Evolutionary conservation across 2,888 invertebrate genomes (phyloP).

Genomic region (Trachelus troglodyta): DNA sequence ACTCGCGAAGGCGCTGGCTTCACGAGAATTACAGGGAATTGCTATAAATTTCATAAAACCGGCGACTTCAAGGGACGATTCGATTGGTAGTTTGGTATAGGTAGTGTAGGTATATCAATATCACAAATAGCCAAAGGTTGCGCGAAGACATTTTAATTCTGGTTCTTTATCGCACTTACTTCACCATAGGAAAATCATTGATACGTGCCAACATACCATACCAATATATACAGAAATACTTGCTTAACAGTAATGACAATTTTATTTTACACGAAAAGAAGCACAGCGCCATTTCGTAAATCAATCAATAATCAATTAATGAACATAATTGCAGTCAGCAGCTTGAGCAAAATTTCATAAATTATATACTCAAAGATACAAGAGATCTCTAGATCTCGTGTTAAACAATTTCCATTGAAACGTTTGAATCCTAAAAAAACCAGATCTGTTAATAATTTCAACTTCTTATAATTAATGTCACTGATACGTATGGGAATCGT

Average conservation of each 20-base stretch:
- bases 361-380: neutral
- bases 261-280: no score
- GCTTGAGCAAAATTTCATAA: no score
- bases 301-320: no score
- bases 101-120: neutral
- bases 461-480: no score
- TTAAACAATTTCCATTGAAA: no score
- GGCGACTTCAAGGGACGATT: neutral
- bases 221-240: neutral
- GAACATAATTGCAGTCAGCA: no score
- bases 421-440: no score
- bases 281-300: no score
- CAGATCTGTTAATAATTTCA: no score
- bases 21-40: neutral
- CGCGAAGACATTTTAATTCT: neutral
- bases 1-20: neutral
- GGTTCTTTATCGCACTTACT: neutral
- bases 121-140: neutral
- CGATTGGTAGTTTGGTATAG: neutral
- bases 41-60: neutral
- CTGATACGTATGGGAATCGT: no score
- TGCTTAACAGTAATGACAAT: no score
- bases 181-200: neutral
- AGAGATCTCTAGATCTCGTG: neutral
- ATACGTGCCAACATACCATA: neutral